Evolutionary conservation across 2,797 vertebrate genomes (phyloP).

Genomic region (Trichosurus vulpecula): DNA sequence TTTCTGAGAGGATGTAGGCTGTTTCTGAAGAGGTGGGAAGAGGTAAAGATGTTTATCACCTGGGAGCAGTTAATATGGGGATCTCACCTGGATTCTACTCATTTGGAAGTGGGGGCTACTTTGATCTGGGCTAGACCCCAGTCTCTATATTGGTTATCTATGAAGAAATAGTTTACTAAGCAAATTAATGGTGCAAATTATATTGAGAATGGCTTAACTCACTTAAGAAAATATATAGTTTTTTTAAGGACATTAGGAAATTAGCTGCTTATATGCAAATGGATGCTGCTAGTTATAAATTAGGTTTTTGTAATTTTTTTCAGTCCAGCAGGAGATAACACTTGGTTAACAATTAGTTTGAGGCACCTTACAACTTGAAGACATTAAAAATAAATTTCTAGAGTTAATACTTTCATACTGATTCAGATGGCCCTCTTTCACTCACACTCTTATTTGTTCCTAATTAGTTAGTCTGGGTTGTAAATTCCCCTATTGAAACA

Average conservation of each 20-base stretch:
- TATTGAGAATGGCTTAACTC: not conserved
- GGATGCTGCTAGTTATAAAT: not conserved
- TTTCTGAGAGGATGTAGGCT: conserved; percentile 7
- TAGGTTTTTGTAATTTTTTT: not conserved
- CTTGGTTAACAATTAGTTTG: not conserved
- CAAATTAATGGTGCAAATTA: not conserved
- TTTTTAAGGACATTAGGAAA: not conserved
- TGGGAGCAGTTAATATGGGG: not conserved
- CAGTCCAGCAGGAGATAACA: not conserved
- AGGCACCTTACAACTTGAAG: not conserved
- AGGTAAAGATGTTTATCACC: conserved; percentile 57
- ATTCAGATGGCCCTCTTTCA: not conserved
- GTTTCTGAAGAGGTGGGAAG: conserved; percentile 41
- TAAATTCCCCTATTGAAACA: not conserved
- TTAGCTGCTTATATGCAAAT: not conserved
- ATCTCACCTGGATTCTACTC: not conserved
- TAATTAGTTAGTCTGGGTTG: not conserved
- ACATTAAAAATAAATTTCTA: not conserved
- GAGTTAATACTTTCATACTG: not conserved
- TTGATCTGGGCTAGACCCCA: not conserved
- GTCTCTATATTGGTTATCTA: not conserved
- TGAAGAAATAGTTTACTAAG: not conserved
- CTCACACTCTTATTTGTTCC: not conserved
- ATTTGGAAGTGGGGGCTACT: not conserved
- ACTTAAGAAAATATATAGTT: not conserved